These are phyloP conservation scores for Meghimatium bilineatum DNA, from an alignment of 2,888 invertebrate genomes.

Conservation along the genomic window DNA sequence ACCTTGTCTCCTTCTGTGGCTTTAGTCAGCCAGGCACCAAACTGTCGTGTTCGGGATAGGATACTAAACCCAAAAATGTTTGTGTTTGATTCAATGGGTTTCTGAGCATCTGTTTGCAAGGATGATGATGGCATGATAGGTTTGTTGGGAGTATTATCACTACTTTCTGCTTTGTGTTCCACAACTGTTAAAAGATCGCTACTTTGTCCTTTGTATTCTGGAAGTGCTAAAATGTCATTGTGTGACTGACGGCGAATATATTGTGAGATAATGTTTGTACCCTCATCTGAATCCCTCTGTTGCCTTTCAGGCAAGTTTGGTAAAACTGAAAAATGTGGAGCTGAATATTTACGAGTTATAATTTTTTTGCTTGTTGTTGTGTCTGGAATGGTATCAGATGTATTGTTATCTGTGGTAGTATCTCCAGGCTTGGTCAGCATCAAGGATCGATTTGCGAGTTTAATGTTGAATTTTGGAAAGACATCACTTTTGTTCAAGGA, in stretches of 20 bases:
- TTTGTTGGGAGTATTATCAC: neutral
- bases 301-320: neutral
- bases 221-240: neutral
- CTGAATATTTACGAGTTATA: neutral
- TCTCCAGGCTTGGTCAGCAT: neutral
- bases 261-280: neutral
- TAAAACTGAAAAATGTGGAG: neutral
- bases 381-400: too few species aligned
- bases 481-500: neutral
- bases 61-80: slow-evolving; percentile 25
- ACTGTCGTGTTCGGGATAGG: slow-evolving; percentile 34
- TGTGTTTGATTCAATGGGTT: neutral
- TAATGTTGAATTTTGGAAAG: neutral
- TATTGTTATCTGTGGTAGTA: too few species aligned
- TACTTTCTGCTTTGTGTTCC: neutral
- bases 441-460: neutral
- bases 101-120: neutral
- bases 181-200: neutral
- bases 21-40: slow-evolving; percentile 39
- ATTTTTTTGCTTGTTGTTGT: neutral
- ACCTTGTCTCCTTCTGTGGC: slow-evolving; percentile 34
- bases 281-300: neutral
- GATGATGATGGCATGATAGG: neutral
- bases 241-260: neutral
- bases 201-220: neutral